These are phyloP conservation scores for Rhingia rostrata DNA, from an alignment of 2,888 invertebrate genomes.

Conservation along the genomic window DNA sequence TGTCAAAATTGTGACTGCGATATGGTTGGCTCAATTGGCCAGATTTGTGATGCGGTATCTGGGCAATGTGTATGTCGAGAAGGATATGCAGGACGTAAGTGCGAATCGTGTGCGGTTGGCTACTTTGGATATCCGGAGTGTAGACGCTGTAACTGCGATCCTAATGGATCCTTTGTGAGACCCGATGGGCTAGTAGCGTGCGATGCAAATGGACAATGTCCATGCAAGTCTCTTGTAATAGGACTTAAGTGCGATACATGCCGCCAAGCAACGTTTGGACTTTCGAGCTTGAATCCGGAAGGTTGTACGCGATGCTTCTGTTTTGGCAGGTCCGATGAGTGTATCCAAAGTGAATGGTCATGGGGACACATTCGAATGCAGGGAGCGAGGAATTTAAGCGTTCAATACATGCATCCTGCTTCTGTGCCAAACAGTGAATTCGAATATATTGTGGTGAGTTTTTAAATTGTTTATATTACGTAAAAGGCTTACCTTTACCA, in stretches of 20 bases:
- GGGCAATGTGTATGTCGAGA: constrained; percentile 89
- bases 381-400: constrained; percentile 84
- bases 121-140: constrained; percentile 96
- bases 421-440: constrained; percentile 79
- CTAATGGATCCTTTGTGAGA: constrained; percentile 87
- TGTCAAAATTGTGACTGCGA: constrained; percentile 93
- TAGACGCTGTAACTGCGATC: constrained; percentile 91
- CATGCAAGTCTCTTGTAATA: constrained; percentile 94
- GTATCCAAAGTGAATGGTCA: constrained; percentile 91
- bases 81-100: constrained; percentile 90
- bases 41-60: constrained; percentile 85
- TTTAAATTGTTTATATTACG: neutral
- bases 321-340: constrained; percentile 92
- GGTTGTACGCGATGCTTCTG: constrained; percentile 99
- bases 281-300: constrained; percentile 89
- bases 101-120: constrained; percentile 92
- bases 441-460: constrained; percentile 81
- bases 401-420: constrained; percentile 80
- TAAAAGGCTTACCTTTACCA: no score
- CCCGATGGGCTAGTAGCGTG: constrained; percentile 87
- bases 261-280: constrained; percentile 92
- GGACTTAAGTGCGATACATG: constrained; percentile 94
- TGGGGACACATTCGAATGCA: constrained; percentile 91
- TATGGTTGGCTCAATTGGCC: constrained; percentile 85
- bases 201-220: constrained; percentile 90